A percentile compares a stretch with the other conserved stretches of the same genome.
phyloP scores from a whole-genome alignment of 2,113 vertebrate genomes.

The Podiceps cristatus region DNA sequence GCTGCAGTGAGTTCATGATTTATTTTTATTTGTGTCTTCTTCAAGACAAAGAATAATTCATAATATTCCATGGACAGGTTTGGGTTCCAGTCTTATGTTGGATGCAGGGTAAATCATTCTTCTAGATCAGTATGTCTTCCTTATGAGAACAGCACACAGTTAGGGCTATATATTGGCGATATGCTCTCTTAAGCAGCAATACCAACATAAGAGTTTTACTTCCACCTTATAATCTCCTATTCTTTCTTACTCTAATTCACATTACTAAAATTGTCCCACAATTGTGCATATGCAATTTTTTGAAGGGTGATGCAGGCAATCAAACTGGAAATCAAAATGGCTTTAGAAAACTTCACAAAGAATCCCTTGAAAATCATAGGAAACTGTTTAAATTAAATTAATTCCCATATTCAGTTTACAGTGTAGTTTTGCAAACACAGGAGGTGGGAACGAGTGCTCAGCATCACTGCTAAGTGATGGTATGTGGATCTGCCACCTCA shows the following conservation, averaged over 20 bases:
- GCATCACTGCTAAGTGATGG: accelerated
- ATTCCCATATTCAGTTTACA: background rate
- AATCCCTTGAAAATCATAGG: background rate
- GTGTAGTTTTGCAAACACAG: background rate
- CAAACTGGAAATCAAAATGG: background rate
- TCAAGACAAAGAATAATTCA: background rate
- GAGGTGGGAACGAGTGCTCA: background rate
- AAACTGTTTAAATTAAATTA: background rate
- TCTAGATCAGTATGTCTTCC: background rate
- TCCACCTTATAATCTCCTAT: background rate
- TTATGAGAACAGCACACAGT: background rate
- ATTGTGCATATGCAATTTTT: background rate
- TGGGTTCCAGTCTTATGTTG: background rate
- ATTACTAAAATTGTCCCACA: background rate
- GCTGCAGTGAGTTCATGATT: background rate
- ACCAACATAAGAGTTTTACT: background rate
- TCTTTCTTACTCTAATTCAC: background rate
- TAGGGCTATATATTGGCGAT: background rate
- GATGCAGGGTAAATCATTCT: background rate
- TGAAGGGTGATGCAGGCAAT: background rate
- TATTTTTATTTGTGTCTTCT: background rate
- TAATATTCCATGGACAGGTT: background rate
- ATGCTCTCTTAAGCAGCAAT: background rate
- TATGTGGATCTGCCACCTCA: background rate
- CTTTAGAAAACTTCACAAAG: background rate